Evolutionary conservation across 2,888 invertebrate genomes (phyloP).

Genomic region (Baccha elongata): DNA sequence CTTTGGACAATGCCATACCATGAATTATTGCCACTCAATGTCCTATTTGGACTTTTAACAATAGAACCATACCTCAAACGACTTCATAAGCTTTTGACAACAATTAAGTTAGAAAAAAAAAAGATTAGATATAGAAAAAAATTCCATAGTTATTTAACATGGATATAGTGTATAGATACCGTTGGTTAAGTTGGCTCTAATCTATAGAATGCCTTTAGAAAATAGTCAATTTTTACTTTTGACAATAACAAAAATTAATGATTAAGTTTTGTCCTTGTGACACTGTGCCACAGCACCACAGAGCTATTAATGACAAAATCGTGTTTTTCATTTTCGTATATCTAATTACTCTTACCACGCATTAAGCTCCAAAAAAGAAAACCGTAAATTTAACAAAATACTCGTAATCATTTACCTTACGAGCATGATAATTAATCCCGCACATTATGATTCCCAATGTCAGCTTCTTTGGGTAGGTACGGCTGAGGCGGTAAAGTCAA

Average conservation of each 20-base stretch:
- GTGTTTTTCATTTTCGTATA: constrained; percentile 64
- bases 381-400: constrained; percentile 64
- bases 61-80: constrained; percentile 23
- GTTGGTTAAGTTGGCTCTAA: constrained; percentile 15
- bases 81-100: constrained; percentile 41
- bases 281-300: constrained; percentile 7
- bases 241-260: background rate
- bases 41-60: constrained; percentile 14
- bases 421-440: constrained; percentile 36
- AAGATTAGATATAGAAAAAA: too few relatives aligned
- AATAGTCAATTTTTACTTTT: constrained; percentile 14
- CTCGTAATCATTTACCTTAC: constrained; percentile 69
- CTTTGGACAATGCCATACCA: constrained; percentile 11
- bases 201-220: constrained; percentile 19
- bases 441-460: constrained; percentile 27
- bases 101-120: constrained; percentile 7
- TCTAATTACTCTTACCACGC: constrained; percentile 69
- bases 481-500: constrained; percentile 36
- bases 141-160: constrained; percentile 33
- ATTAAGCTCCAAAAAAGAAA: constrained; percentile 40
- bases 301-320: constrained; percentile 67
- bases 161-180: constrained; percentile 4
- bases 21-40: constrained; percentile 32
- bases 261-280: constrained; percentile 2
- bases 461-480: constrained; percentile 24